Conservation (phyloP, 37 sponge, comb jelly and placozoan genomes). For the Aphrocallistes beatrix region DNA sequence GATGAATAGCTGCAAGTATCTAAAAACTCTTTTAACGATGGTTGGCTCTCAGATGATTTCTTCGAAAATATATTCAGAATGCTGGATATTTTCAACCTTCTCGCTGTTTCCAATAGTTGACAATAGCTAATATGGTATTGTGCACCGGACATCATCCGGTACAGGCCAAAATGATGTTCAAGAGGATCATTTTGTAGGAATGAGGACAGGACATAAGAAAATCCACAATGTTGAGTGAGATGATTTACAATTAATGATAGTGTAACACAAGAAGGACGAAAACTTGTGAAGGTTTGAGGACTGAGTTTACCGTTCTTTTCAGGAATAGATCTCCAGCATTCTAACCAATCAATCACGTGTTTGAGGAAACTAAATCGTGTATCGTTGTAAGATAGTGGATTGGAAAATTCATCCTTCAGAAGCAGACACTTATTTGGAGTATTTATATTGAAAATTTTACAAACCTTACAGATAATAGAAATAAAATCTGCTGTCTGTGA, state of each 20-base stretch:
- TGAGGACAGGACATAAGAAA: neutral
- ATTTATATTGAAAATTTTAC: neutral
- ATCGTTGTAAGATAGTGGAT: neutral
- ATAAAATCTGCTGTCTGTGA: neutral
- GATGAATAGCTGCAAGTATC: neutral
- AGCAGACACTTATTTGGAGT: neutral
- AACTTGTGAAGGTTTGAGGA: neutral
- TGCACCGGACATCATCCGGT: neutral
- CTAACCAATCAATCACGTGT: neutral
- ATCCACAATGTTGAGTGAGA: neutral
- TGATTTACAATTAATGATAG: neutral
- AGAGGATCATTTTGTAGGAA: neutral
- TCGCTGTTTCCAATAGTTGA: neutral
- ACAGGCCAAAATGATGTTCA: neutral
- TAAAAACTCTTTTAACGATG: neutral
- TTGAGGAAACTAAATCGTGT: neutral
- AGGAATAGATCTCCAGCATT: neutral
- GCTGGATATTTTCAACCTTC: neutral
- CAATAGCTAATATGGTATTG: neutral
- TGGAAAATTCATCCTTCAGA: neutral
- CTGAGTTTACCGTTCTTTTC: neutral
- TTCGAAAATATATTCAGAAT: neutral
- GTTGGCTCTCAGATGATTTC: neutral
- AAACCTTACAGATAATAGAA: neutral
- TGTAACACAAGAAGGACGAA: neutral